Conservation (phyloP, 2,888 invertebrate species). For the Acleris emargana region DNA sequence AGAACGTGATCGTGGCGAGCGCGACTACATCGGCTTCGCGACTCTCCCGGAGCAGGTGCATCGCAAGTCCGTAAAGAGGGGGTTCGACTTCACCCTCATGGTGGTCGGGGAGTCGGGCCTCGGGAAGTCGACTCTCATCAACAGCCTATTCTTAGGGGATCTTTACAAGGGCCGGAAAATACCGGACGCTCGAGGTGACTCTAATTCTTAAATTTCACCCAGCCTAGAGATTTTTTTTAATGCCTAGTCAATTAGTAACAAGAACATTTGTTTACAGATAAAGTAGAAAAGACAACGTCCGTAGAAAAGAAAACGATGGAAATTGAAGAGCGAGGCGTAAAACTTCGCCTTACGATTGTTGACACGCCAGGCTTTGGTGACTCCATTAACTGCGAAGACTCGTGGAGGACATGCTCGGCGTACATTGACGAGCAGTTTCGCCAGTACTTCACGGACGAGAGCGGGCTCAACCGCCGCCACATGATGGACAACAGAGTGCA, state of each 20-base stretch:
- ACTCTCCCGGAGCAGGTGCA: slow-evolving; percentile 98
- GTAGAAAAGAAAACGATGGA: slow-evolving; percentile 94
- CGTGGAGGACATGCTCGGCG: slow-evolving; percentile 95
- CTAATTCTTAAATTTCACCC: too few relatives aligned
- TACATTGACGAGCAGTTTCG: slow-evolving; percentile 96
- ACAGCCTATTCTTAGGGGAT: slow-evolving; percentile 96
- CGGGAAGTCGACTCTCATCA: slow-evolving; percentile 97
- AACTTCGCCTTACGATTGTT: slow-evolving; percentile 94
- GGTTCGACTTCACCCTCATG: slow-evolving; percentile 98
- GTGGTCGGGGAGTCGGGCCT: slow-evolving; percentile 97
- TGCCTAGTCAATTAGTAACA: neutral
- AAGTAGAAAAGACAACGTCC: slow-evolving; percentile 87
- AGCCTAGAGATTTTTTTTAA: too few relatives aligned
- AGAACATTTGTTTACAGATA: slow-evolving; percentile 70
- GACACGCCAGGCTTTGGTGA: slow-evolving; percentile 99
- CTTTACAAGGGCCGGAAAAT: slow-evolving; percentile 93
- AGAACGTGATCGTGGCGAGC: slow-evolving; percentile 84
- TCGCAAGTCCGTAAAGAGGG: slow-evolving; percentile 97
- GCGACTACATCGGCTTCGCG: slow-evolving; percentile 97
- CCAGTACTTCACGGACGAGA: slow-evolving; percentile 95
- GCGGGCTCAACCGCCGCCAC: slow-evolving; percentile 96
- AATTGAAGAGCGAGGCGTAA: slow-evolving; percentile 96
- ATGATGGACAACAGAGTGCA: slow-evolving; percentile 98
- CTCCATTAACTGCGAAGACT: slow-evolving; percentile 96
- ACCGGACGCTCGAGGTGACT: slow-evolving; percentile 87